Base-by-base conservation (phyloP, 2,113 vertebrate species). In the Pomatostomus ruficeps region DNA sequence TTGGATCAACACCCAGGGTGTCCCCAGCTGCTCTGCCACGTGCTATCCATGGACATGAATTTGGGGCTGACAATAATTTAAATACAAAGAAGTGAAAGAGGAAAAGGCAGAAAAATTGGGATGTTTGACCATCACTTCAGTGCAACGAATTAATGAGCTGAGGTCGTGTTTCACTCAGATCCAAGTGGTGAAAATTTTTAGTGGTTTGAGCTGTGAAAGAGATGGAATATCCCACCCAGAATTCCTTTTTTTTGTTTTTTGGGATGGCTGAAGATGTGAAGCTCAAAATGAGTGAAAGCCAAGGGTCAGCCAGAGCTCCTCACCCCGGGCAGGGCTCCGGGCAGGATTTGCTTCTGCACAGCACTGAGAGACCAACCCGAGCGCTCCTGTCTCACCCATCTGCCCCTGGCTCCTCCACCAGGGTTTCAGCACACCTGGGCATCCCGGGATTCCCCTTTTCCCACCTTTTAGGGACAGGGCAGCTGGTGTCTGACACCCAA, bases 1-100 rank as follows among this genome's bases (percentile, higher is more conserved):
- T 58, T 57, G 63, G 8, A 57, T 7, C 22, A 52, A 17, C 48
- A 62, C 9, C 46, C 55, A 57, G 8, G 9, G 18, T 16, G 21
- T 4, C 29, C 46, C 52, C 28, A 61, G 38, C n/a, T 65, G 18
- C 43, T 42, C 4, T 25, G 59, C 8, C 38, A 19, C 1, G 11
- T 21, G 3, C 16, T 31, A 0, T 13, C 40, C 28, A 33, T 0
- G 6, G 25, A 24, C 20, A 14, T 38, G 23, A n/a, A 49, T 52
- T 79, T 14, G 13, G 14, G 21, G 18, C 4, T 19, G 9, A 33
- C 11, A 42, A 22, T 28, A 73, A 70, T 12, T 71, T 4, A 21
- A 9, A 24, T 8, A 42, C 11, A 8, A 23, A 51, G 18, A 51
- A 61, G 26, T 5, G 4, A 25, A 21, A 68, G 29, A n/a, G 31